Base-by-base conservation (phyloP, 2,888 invertebrate species). In the Hipparchia semele region DNA sequence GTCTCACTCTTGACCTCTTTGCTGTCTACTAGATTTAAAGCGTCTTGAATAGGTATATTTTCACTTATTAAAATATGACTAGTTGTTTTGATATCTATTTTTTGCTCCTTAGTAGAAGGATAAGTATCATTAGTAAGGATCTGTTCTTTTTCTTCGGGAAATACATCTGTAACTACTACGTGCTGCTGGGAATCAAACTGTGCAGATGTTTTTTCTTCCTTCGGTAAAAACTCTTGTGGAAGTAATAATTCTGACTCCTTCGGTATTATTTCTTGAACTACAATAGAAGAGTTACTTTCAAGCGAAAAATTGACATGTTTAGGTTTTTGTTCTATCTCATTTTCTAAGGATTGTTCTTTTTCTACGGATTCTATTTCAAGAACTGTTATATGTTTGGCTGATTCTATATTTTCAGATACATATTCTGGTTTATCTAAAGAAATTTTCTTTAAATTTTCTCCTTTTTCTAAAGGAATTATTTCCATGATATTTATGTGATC, bases 311-410 rank as follows among this genome's bases (percentile, higher is more conserved):
- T 79, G 61, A 80, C 76, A 72, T 80, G 74, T 62, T 80, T 82
- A n/a, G 74, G 74, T 51, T 75, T 65, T 54, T 77, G 76, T 59
- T 73, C 70, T 72, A 72, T 73, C 71, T 74, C 80, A 54, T 71
- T 71, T 45, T 83, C 78, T 13, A 86, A 75, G 2, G 71, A 49
- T 6, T 80, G 77, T 88, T 95, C 95, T 77, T 89, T 92, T 76
- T 95, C 95, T 53, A 85, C 90, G 68, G 87, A 81, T 78, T 94
- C 84, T 51, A 88, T 84, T 84, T 96, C 95, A 12, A 89, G 92
- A 10, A 96, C 84, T 73, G 94, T 90, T 58, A 96, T 78, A 81
- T 95, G 92, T 82, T 95, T 94, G 70, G 93, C 87, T 51, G 92
- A 74, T 79, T 82, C 83, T 73, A 79, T 71, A 75, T 78, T 86